Conservation (phyloP, 2,113 vertebrate genomes). For the Strix uralensis region DNA sequence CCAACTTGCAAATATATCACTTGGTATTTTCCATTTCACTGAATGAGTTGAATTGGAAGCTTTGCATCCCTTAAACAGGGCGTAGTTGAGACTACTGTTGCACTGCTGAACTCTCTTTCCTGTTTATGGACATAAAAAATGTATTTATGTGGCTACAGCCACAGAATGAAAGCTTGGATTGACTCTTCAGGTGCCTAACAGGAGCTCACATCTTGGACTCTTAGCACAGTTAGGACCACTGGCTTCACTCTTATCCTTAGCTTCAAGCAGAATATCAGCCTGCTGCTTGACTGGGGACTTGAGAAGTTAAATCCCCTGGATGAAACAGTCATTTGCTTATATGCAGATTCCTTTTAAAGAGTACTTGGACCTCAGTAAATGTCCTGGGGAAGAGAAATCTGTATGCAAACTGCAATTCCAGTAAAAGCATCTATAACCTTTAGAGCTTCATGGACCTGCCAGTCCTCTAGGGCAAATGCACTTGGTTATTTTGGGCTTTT, state of each 20-base stretch:
- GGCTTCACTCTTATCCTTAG: background rate
- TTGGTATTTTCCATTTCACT: background rate
- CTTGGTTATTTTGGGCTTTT: background rate
- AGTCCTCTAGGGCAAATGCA: background rate
- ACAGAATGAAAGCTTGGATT: background rate
- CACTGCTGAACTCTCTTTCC: background rate
- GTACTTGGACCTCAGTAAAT: background rate
- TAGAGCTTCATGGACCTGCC: constrained; percentile 6
- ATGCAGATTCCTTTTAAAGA: constrained; percentile 3
- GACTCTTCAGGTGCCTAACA: background rate
- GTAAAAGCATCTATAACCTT: background rate
- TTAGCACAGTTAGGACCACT: background rate
- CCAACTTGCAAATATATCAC: background rate
- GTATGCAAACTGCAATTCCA: background rate
- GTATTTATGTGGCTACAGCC: background rate
- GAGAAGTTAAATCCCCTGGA: background rate
- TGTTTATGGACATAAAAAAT: background rate
- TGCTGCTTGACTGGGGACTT: background rate
- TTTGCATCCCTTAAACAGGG: background rate
- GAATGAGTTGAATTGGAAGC: background rate
- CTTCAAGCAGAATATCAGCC: background rate
- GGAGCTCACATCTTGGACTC: background rate
- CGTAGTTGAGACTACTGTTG: too few species aligned
- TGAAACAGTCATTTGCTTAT: background rate
- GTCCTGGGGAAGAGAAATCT: constrained; percentile 11